A percentile compares a stretch with the other conserved stretches of the same genome.
Evolutionary conservation across 2,888 invertebrate genomes (phyloP).

Genomic region (Falcaria lacertinaria): DNA sequence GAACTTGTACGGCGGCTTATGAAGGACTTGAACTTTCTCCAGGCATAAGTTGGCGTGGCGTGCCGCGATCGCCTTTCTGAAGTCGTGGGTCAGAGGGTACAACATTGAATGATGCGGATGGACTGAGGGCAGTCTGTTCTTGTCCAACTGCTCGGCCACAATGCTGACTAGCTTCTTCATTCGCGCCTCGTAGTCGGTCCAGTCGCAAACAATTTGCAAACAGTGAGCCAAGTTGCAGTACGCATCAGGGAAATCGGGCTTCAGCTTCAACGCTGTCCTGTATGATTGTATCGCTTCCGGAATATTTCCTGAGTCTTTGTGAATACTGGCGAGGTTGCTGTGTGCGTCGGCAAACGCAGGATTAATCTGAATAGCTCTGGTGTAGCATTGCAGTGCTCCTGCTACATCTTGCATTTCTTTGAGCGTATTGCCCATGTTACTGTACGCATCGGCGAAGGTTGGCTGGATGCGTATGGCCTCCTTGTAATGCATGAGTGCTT

Average conservation of each 20-base stretch:
- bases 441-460: slow-evolving; percentile 99
- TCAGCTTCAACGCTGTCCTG: slow-evolving; percentile 96
- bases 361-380: slow-evolving; percentile 98
- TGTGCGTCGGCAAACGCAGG: slow-evolving; percentile 99
- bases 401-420: slow-evolving; percentile 99
- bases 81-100: slow-evolving; percentile 97
- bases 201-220: slow-evolving; percentile 99
- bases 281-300: slow-evolving; percentile 99
- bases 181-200: slow-evolving; percentile 97
- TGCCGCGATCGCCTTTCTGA: slow-evolving; percentile 97
- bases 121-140: slow-evolving; percentile 97
- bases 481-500: slow-evolving; percentile 98
- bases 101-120: slow-evolving; percentile 99
- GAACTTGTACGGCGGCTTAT: slow-evolving; percentile 93
- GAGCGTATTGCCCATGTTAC: slow-evolving; percentile 99
- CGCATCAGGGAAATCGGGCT: slow-evolving; percentile 99
- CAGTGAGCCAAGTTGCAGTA: slow-evolving; percentile 99
- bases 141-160: slow-evolving; percentile 98
- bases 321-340: slow-evolving; percentile 98
- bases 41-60: slow-evolving; percentile 98
- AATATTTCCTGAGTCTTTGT: slow-evolving; percentile 99
- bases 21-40: slow-evolving; percentile 97
- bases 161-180: slow-evolving; percentile 98
- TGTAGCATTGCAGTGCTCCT: slow-evolving; percentile 98
- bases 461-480: slow-evolving; percentile 99